Evolutionary conservation across 2,113 vertebrate genomes (phyloP).

Genomic region (Megaleporinus macrocephalus): DNA sequence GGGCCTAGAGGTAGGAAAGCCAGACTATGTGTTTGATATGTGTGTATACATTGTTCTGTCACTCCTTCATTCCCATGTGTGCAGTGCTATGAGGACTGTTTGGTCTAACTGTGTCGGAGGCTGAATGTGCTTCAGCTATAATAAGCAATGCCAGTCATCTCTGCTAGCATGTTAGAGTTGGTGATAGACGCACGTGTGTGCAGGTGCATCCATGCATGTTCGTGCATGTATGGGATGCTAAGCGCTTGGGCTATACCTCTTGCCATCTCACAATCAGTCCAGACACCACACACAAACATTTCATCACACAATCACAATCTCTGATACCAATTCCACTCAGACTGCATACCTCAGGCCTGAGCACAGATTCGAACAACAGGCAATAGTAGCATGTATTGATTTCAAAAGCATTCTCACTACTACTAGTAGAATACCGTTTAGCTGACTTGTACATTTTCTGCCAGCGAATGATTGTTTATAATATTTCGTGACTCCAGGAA

Average conservation of each 20-base stretch:
- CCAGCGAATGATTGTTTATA: too few species aligned
- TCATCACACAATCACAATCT: neutral
- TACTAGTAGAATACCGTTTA: neutral
- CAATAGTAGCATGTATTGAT: neutral
- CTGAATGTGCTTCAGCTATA: neutral
- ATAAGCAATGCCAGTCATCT: neutral
- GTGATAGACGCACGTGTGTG: slow-evolving; percentile 12
- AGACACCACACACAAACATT: neutral
- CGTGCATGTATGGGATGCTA: slow-evolving; percentile 65
- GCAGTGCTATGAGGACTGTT: neutral
- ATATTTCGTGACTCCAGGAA: too few species aligned
- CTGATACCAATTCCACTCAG: slow-evolving; percentile 1
- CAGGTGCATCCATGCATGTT: slow-evolving; percentile 52
- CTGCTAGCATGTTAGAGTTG: neutral
- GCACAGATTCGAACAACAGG: neutral
- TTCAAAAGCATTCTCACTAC: neutral
- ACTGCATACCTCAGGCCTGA: slow-evolving; percentile 27
- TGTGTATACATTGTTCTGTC: slow-evolving; percentile 36
- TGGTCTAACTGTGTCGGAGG: neutral
- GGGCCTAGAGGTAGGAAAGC: slow-evolving; percentile 65
- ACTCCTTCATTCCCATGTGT: slow-evolving; percentile 3
- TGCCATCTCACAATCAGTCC: neutral
- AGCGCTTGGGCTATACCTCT: slow-evolving; percentile 40
- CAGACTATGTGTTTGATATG: slow-evolving; percentile 43
- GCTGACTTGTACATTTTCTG: too few species aligned